Base-by-base conservation (phyloP, 2,797 vertebrate genomes). In the Pipistrellus pygmaeus region DNA sequence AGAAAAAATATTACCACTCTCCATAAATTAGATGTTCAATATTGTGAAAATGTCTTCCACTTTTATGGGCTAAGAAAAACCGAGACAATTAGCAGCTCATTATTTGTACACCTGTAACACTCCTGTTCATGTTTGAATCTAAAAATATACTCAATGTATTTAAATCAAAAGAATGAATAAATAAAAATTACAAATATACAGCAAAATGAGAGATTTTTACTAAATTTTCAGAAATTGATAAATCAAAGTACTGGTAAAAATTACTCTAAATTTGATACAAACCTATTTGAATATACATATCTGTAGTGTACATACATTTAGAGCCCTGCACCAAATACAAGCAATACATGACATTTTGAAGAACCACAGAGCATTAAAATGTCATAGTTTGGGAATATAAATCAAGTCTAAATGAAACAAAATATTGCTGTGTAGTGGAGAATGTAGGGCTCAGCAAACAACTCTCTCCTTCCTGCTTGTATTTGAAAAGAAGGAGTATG, bases 171-270 rank as follows among this genome's bases (percentile, higher is more conserved):
- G 2, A 86, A 83, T 32, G 8, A 82, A 41, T 7, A 71, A 91
- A 32, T 69, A 81, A 90, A 82, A 85, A 25, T 68, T n/a, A 72
- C 9, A 64, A 86, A 92, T 60, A 0, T 11, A 82, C 10, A 77
- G 32, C 3, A 62, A 95, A 89, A 53, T 57, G n/a, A 90, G n/a
- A 90, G 3, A 51, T 60, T 85, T 85, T 87, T 46, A 62, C 21
- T 46, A 30, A 62, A 72, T 51, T 94, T 77, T 95, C 41, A 66
- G 15, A 85, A 80, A 69, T 12, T 88, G 38, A 77, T 81, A 57
- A 41, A 72, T 60, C 20, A 66, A 92, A 60, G 32, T 71, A 35
- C 20, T 92, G 17, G 10, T 88, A 44, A 84, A 13, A 57, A 75
- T 48, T 82, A 69, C 32, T 57, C 80, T 93, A 51, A 85, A 76